Conservation (phyloP, 2,888 invertebrate species). For the Polyommatus iphigenia region DNA sequence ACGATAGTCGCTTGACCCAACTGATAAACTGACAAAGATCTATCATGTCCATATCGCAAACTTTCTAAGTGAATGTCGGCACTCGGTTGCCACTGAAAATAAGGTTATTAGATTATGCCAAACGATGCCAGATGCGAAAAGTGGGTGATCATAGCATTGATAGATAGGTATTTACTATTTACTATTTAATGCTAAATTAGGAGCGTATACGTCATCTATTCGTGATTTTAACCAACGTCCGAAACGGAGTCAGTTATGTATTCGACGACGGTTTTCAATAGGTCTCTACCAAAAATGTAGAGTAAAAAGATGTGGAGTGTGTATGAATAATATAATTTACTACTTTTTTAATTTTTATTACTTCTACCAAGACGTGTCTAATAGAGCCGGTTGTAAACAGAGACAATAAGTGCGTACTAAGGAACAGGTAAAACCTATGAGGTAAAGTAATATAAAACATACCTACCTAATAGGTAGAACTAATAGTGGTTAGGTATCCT, state of each 20-base stretch:
- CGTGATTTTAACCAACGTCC: background rate
- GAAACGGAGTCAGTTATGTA: background rate
- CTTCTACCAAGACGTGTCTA: too few species aligned
- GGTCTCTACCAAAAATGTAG: too few species aligned
- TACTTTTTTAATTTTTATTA: too few species aligned
- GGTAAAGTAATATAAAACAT: too few species aligned
- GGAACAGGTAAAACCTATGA: too few species aligned
- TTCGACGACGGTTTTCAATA: background rate
- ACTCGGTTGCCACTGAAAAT: constrained; percentile 37
- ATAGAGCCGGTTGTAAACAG: too few species aligned
- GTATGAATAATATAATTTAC: too few species aligned
- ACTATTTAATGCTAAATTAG: background rate
- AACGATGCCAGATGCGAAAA: constrained; percentile 17
- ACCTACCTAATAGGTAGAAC: too few species aligned
- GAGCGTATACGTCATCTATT: background rate
- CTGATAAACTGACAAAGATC: constrained; percentile 40
- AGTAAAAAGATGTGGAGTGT: too few species aligned
- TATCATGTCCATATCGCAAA: constrained; percentile 38
- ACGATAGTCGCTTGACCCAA: background rate
- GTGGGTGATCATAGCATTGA: constrained; percentile 23
- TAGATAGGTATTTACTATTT: too few species aligned
- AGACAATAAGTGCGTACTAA: too few species aligned
- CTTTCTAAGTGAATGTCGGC: constrained; percentile 40
- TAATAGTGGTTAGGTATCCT: too few species aligned
- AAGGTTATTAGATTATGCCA: constrained; percentile 34